Percentiles rank a stretch among this genome's conserved stretches.
phyloP scores from a whole-genome alignment of 2,797 vertebrate species.

The Microcaecilia unicolor region DNA sequence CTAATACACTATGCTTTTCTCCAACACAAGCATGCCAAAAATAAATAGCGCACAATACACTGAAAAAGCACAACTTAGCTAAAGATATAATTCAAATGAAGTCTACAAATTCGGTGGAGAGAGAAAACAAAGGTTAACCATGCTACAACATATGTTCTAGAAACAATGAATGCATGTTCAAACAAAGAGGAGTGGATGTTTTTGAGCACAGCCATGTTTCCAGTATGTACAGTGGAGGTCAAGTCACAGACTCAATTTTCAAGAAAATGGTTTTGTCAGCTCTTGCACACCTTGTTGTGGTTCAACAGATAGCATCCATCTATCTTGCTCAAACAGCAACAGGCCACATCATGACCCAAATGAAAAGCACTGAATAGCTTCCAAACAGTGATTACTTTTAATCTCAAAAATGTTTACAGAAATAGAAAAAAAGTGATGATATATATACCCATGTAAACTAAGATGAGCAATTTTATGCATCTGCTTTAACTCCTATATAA shows the following conservation, averaged over 20 bases:
- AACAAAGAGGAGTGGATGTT: conserved; percentile 4
- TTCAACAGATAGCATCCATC: conserved; percentile 1
- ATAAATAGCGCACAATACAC: too few species aligned
- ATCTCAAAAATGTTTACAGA: too few species aligned
- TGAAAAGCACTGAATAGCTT: conserved; percentile 2
- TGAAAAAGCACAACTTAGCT: too few species aligned
- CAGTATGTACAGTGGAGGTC: conserved; percentile 1
- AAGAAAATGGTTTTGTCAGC: background rate
- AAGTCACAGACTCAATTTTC: background rate
- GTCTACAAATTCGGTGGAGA: too few species aligned
- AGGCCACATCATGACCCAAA: conserved; percentile 5
- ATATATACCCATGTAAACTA: too few species aligned
- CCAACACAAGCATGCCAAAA: too few species aligned
- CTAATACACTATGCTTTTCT: too few species aligned
- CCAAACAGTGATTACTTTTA: background rate
- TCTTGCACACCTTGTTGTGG: background rate
- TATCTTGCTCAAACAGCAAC: background rate
- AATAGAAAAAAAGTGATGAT: too few species aligned
- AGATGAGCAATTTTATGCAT: too few species aligned
- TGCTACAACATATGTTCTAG: background rate
- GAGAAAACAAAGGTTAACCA: too few species aligned
- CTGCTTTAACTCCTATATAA: too few species aligned
- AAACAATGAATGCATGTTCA: background rate
- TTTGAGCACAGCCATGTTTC: conserved; percentile 6
- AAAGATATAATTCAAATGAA: too few species aligned